These are phyloP conservation scores for Coturnix japonica DNA, from an alignment of 2,113 vertebrate genomes.

Conservation along the genomic window DNA sequence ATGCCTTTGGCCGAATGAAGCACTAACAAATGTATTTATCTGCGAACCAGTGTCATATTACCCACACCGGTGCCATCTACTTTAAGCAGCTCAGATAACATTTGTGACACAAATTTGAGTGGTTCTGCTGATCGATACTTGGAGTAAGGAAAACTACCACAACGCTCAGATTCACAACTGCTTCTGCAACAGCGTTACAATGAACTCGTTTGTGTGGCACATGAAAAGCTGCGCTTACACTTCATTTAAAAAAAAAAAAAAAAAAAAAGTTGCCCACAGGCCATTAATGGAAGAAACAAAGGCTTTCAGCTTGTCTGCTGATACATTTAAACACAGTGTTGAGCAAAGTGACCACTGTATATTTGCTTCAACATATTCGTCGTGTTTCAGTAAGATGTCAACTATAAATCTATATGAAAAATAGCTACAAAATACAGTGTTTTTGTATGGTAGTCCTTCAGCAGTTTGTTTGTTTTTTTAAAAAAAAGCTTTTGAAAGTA, in stretches of 20 bases:
- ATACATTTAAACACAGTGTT: constrained; percentile 70
- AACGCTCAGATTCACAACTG: not conserved
- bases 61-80: not conserved
- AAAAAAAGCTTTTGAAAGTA: constrained; percentile 56
- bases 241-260: constrained; percentile 12
- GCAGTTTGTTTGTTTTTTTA: constrained; percentile 40
- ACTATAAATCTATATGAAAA: constrained; percentile 79
- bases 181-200: not conserved
- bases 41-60: not conserved
- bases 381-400: constrained; percentile 73
- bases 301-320: constrained; percentile 32
- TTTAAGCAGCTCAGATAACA: not conserved
- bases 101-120: not conserved
- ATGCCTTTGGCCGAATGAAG: constrained; percentile 38
- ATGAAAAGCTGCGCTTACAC: not conserved
- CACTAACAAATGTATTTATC: not conserved
- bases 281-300: constrained; percentile 29
- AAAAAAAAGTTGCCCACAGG: constrained; percentile 25
- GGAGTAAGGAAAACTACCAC: not conserved
- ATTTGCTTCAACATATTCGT: constrained; percentile 70
- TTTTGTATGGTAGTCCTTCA: constrained; percentile 68
- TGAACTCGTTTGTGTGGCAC: not conserved
- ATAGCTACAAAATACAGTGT: constrained; percentile 80
- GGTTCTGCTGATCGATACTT: not conserved
- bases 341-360: constrained; percentile 72